Evolutionary conservation across 2,113 vertebrate genomes (phyloP), one percentile per base, ranked within the genome.

Genomic region (Osmerus eperlanus): DNA sequence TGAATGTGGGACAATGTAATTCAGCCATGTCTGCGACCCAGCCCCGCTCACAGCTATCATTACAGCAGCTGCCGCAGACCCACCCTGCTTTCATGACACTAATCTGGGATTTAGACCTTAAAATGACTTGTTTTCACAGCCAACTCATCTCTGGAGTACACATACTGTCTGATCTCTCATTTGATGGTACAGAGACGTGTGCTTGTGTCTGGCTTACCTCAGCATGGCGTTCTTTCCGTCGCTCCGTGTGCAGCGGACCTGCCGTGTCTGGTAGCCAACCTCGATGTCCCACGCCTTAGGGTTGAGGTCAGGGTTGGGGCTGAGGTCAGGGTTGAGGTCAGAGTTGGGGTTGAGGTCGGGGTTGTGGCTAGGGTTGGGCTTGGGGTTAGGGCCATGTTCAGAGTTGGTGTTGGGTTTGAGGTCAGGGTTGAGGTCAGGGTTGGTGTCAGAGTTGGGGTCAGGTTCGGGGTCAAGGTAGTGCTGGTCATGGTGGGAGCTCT

Each of bases 261-360:
- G 94, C 69, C 96, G 85, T 0, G 90, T 95, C 76, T 95, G 96
- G 87, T 94, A 96, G 0, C 97, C 97, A 0, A 97, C 92, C 83
- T 97, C 93, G 67, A 93, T 62, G 61, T 94, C 88, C 92, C 89
- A 86, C 0, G 84, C 73, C 78, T 85, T 87, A 0, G 88, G 80
- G 16, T 0, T 81, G 0, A 78, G 88, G 0, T 88, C 87, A 25
- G 87, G 80, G 67, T 80, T 78, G 2, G 72, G 70, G 9, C 73
- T 75, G 6, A 0, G 77, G 4, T 83, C 9, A 47, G 41, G 9
- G 86, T 16, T 0, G 6, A 0, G 77, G 4, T 83, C 9, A 11
- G 41, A 7, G 3, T 7, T 36, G 32, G 7, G 0, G 32, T 36
- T 0, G 29, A 3, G 29, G 85, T 16, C 0, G 3, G 71, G 79